Base-by-base conservation (phyloP, 2,888 invertebrate genomes). In the Napeogenes inachia region DNA sequence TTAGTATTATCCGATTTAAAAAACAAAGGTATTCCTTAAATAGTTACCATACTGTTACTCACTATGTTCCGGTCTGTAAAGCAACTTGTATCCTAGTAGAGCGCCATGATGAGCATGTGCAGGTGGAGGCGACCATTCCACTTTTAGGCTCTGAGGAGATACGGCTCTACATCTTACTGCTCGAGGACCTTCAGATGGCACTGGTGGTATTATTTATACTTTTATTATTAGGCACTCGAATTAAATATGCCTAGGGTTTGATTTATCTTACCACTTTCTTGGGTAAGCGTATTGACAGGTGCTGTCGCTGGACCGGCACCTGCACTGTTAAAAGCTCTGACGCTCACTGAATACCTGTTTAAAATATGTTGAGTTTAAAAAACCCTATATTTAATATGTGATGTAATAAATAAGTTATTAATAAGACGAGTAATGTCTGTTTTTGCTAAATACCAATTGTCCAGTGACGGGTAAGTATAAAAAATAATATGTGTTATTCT, bases 291-390 rank as follows among this genome's bases (percentile, higher is more conserved):
- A 68, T 94, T 93, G 30, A 95, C 92, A 42, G 94, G 93, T 0
- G 93, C 89, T 13, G 96, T 95, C 56, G 94, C 93, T 1, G 97
- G 96, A 3, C 97, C 97, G 21, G 94, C 93, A 0, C 97, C 97
- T 50, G 96, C 94, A 67, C 94, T 94, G 80, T 97, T 98, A 79
- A 96, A 95, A 0, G 97, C 97, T 77, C 95, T 92, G n/a, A 97
- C 95, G 61, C 94, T 94, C 46, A 97, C 93, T 70, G 95, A 94
- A 86, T 98, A 98, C 68, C 90, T 90, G 69, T 1, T 72, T 75
- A 69, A 33, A 50, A 50, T 21, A 4, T 50, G 0, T 3, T 8
- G 2, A 30, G 4, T n/a, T n/a, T n/a, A n/a, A n/a, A n/a, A n/a
- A n/a, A n/a, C n/a, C n/a, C n/a, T n/a, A n/a, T 21, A 21, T 21